Conservation (phyloP, 2,888 invertebrate species). For the Drosophila mulleri region DNA sequence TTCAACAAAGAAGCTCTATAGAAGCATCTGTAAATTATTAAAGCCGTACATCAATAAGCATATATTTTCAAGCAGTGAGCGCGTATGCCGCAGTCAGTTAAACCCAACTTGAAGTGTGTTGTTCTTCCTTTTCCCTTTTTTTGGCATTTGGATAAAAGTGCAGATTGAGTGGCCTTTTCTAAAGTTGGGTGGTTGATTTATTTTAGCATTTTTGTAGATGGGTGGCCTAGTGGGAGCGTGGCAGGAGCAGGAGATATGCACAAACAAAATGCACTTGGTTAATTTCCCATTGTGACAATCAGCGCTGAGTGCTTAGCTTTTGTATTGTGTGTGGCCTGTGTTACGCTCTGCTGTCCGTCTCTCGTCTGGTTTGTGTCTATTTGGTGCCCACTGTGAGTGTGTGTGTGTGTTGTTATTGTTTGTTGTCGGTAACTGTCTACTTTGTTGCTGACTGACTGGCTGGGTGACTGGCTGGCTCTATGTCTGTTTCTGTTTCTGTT, state of each 20-base stretch:
- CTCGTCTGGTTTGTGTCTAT: slow-evolving; percentile 42
- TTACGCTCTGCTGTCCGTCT: slow-evolving; percentile 3
- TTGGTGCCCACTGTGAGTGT: slow-evolving; percentile 46
- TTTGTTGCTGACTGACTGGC: slow-evolving; percentile 64
- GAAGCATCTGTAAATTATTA: not conserved
- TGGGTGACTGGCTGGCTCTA: not conserved
- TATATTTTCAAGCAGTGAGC: not conserved
- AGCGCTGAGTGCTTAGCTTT: slow-evolving; percentile 77
- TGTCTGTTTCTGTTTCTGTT: slow-evolving; percentile 15
- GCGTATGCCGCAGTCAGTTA: not conserved
- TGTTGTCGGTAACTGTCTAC: slow-evolving; percentile 80
- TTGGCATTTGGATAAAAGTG: slow-evolving; percentile 35
- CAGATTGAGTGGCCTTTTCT: slow-evolving; percentile 36
- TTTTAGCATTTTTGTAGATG: slow-evolving; percentile 53
- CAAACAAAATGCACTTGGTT: slow-evolving; percentile 81
- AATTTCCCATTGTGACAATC: slow-evolving; percentile 82
- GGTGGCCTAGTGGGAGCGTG: slow-evolving; percentile 21
- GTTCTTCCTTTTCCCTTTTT: not conserved
- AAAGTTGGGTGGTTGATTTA: slow-evolving; percentile 50
- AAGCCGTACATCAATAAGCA: not conserved
- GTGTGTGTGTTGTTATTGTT: slow-evolving; percentile 67
- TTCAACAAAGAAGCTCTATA: no score
- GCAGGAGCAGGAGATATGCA: slow-evolving; percentile 44
- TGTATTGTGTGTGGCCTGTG: slow-evolving; percentile 60
- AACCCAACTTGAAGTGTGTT: not conserved